Percentiles rank a stretch among this genome's conserved stretches.
These are phyloP conservation scores for Pseudotriccus pelzelni DNA, from an alignment of 2,797 vertebrate genomes.

Conservation along the genomic window DNA sequence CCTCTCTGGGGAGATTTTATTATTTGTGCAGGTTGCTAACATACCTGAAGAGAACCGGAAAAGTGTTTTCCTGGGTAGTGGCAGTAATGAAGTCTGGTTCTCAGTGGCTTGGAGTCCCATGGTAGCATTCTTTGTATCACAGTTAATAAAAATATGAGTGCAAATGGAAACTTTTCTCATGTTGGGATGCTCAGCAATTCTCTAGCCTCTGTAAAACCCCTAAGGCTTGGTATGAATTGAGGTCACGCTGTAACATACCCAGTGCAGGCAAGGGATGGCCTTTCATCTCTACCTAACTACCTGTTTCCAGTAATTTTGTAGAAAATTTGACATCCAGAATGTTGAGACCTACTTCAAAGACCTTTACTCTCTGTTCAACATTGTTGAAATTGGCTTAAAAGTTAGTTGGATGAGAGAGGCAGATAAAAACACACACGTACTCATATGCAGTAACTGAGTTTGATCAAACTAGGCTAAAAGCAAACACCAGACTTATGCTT, in stretches of 20 bases:
- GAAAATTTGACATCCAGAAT: neutral
- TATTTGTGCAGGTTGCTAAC: neutral
- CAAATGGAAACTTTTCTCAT: neutral
- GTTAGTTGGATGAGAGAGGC: neutral
- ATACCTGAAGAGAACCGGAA: neutral
- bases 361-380: neutral
- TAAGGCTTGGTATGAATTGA: neutral
- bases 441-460: neutral
- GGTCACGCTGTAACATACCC: neutral
- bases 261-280: neutral
- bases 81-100: neutral
- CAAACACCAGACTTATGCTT: neutral
- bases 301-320: neutral
- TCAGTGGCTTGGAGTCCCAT: neutral
- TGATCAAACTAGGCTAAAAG: neutral
- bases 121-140: neutral
- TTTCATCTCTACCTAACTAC: conserved; percentile 11
- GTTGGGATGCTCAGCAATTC: neutral
- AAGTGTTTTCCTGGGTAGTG: neutral
- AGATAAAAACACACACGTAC: neutral
- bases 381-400: neutral
- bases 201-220: neutral
- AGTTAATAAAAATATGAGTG: neutral
- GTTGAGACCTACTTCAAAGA: conserved; percentile 7
- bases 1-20: neutral